Evolutionary conservation across 2,113 vertebrate genomes (phyloP).

Genomic region (Delphinapterus leucas): DNA sequence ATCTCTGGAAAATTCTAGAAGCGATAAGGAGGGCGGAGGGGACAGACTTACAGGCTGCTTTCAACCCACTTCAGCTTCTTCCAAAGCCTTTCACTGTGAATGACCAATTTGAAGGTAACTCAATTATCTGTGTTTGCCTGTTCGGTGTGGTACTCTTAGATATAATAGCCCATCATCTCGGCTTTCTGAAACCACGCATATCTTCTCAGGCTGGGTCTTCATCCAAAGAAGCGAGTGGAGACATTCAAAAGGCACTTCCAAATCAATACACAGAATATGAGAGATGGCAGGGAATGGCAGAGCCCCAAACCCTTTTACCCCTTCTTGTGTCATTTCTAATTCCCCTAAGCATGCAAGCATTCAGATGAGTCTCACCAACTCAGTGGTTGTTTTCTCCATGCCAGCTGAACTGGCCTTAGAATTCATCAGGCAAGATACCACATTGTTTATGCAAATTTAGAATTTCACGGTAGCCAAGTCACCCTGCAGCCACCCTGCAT

Average conservation of each 20-base stretch:
- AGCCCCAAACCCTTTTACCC: background rate
- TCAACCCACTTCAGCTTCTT: conserved; percentile 31
- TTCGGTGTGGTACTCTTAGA: conserved; percentile 63
- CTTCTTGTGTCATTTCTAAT: background rate
- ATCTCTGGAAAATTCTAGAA: conserved; percentile 28
- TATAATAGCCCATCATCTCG: conserved; percentile 50
- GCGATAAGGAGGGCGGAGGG: background rate
- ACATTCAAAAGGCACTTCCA: conserved; percentile 50
- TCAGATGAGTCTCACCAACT: background rate
- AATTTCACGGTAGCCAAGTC: conserved; percentile 14
- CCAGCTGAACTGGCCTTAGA: conserved; percentile 22
- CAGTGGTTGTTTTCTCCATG: background rate
- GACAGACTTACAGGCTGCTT: conserved; percentile 21
- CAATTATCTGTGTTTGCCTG: conserved; percentile 56
- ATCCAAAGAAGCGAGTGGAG: conserved; percentile 34
- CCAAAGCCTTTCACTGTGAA: conserved; percentile 43
- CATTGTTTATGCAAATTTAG: conserved; percentile 37
- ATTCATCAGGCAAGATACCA: background rate
- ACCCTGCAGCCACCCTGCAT: background rate
- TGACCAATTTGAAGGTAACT: conserved; percentile 63
- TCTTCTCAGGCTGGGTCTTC: conserved; percentile 24
- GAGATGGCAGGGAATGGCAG: background rate
- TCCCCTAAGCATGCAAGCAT: background rate
- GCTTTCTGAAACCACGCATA: background rate
- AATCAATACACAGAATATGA: conserved; percentile 33